Evolutionary conservation across 1,140 invertebrate species (phyloP), one percentile per base, ranked within the genome.

Genomic region (Brachionus koreanus): DNA sequence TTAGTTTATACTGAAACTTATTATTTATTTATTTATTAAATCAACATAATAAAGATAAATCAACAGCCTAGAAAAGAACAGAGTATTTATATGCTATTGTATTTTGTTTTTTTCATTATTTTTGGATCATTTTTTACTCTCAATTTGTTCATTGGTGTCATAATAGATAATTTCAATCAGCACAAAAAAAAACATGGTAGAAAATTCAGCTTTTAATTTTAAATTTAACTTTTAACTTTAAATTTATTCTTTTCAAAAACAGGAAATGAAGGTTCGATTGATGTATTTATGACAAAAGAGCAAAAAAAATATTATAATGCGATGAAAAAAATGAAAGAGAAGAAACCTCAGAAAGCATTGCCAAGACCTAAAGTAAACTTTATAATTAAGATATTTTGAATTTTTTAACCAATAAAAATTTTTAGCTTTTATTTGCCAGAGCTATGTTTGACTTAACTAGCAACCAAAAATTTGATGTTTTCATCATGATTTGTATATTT

Each of bases 221-320:
- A 0, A 3, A 23, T 52, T 52, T 52, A 9, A 13, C 23, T 49
- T 23, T 23, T n/a, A n/a, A n/a, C n/a, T n/a, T n/a, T n/a, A n/a
- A n/a, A n/a, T n/a, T n/a, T 25, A 23, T 46, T 67, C 25, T 29
- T 39, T 67, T 42, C 0, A 19, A 12, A 25, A 19, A 94, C 94
- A 86, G 97, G 97, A 86, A 96, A 16, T 39, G 65, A 39, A 39
- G 65, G 96, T 84, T 98, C 96, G 84, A 91, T 98, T 65, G 96
- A 98, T 89, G 96, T 98, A 95, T 98, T 98, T 91, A 98, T 98
- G 96, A 98, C 96, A 84, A 96, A 98, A 89, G 96, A 98, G 90
- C 97, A 98, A 90, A 98, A 98, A 91, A 98, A 98, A 90, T 98
- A 98, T 89, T 98, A 98, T 90, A 97, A 97, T 89, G 96, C 96